Evolutionary conservation across 1,140 invertebrate species (phyloP), one percentile per base, ranked within the genome.

Genomic region (Saccostrea glomerata): DNA sequence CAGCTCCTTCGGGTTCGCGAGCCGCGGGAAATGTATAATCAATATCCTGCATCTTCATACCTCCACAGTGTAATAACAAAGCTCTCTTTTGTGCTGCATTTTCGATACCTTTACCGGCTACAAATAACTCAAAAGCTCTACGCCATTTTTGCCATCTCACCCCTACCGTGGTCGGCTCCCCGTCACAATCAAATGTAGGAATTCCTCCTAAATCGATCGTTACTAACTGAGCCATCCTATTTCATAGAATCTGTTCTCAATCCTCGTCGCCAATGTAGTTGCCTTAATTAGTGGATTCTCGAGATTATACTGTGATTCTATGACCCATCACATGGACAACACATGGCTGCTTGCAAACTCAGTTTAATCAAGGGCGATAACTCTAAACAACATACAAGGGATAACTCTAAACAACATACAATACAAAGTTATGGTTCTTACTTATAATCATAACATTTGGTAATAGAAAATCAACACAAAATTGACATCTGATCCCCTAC

Each of bases 141-240:
- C 63, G 20, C 63, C 63, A 70, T 70, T 70, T 70, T 70, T 70
- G 63, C 63, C 63, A 70, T 70, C 63, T 70, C 25, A 70, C 63
- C 20, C 5, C 63, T 70, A 70, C 63, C 20, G 63, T 70, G 20
- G 63, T 70, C 63, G 20, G 63, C 13, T 70, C 3, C 13, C 63
- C 63, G 11, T 70, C 20, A 70, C 63, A 70, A 70, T 70, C 63
- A 70, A 70, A 47, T 1, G 25, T 20, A 70, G 63, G 63, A 70
- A 70, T 70, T 25, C 63, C 63, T 20, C 63, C 63, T 70, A 70
- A 70, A 70, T 70, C 63, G 0, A 9, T 70, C 20, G 20, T 70
- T 7, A 70, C 63, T 13, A 25, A 13, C 20, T 70, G 63, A n/a
- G 63, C 63, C 63, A 70, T 70, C 13, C 25, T 70, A n/a, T 11